Evolutionary conservation across 2,888 invertebrate species (phyloP), one percentile per base, ranked within the genome.

Genomic region (Cerastis rubricosa): DNA sequence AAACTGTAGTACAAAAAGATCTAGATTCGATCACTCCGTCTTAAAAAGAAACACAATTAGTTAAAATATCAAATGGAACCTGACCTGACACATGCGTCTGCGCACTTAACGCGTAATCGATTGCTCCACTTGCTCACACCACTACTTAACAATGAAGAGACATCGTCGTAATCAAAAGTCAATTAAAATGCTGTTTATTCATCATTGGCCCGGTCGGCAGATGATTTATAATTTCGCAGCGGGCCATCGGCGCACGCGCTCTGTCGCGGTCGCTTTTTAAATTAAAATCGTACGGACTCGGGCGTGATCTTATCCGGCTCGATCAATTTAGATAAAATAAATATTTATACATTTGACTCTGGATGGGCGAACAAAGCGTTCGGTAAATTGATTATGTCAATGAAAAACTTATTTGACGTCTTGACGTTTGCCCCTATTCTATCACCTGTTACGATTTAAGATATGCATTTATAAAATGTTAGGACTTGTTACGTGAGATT

Each of bases 311-410:
- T 96, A 96, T 96, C 96, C 95, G 90, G 85, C 91, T 95, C 94
- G 96, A 96, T 96, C 96, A 95, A 96, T 96, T 96, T 96, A 96
- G 96, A 96, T 96, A 96, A 96, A 96, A 96, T 96, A 96, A 96
- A 96, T 96, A 96, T 96, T 96, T 96, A 96, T 96, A 96, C 95
- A 95, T 94, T 94, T 93, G 93, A 92, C 93, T 93, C 94, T 93
- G 93, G 95, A 96, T 94, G 94, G 93, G 94, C 93, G 94, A 95
- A 96, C 96, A 96, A 96, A 96, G 95, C 95, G 93, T 93, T 92
- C 92, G 89, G 94, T 94, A 95, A 96, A 96, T 96, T 96, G 96
- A 96, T 96, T 96, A 95, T 93, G 94, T 94, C 94, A 92, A 92
- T 94, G 92, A 91, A 92, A 89, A 91, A 91, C 90, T 91, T 92